Percentiles rank a stretch among this genome's conserved stretches.
Conservation (phyloP, 1,140 invertebrate genomes). For the Panagrolaimus sp. region DNA sequence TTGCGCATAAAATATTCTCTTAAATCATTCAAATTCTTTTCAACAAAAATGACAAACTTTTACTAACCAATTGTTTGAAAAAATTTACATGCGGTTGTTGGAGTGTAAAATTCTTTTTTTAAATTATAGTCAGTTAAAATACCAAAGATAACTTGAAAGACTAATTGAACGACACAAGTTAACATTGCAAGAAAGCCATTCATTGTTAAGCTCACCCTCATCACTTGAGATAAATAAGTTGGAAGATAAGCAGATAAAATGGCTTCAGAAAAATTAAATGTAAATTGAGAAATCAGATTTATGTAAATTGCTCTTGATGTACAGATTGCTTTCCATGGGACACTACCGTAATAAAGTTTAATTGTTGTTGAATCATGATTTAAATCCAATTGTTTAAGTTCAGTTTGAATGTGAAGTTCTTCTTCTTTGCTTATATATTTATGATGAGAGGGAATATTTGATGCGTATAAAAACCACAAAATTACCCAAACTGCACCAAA, state of each 20-base stretch:
- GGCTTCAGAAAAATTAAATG: background rate
- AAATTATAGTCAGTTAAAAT: background rate
- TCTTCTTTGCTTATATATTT: constrained; percentile 8
- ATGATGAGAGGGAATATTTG: background rate
- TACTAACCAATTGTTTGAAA: no score
- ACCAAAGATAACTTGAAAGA: constrained; percentile 14
- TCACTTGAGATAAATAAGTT: background rate
- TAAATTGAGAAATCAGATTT: background rate
- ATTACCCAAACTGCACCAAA: background rate
- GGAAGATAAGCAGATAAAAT: background rate
- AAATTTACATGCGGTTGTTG: no score
- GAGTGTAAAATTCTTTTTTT: background rate
- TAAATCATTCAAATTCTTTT: no score
- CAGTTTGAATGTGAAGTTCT: background rate
- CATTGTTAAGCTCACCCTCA: background rate
- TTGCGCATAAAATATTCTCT: no score
- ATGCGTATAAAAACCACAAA: background rate
- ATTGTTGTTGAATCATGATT: no score
- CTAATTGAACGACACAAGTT: background rate
- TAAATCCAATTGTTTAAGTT: no score
- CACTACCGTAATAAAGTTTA: no score
- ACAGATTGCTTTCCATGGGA: background rate
- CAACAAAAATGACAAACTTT: background rate
- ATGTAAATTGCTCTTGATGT: background rate
- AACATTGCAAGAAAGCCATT: background rate